Base-by-base conservation (phyloP, 2,888 invertebrate species). In the Drosophila anceps region DNA sequence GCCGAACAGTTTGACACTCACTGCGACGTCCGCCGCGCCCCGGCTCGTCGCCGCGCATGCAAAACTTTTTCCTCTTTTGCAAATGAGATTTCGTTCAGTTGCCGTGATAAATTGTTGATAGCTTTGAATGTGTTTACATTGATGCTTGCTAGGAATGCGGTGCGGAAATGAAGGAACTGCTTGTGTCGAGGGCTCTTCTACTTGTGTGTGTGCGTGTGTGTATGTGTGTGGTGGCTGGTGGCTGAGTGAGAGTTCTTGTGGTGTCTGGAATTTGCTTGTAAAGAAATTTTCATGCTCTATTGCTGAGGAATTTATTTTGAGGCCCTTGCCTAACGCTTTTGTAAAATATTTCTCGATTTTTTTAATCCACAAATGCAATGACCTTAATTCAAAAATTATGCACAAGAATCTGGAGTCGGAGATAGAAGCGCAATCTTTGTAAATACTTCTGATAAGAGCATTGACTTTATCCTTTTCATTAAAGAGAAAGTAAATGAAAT, bases 41-140 rank as follows among this genome's bases (percentile, higher is more conserved):
- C 43, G 8, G 12, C n/a, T n/a, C 6, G 7, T n/a, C 41, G 31
- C 35, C 31, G 24, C 51, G 63, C 37, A 46, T 15, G 33, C 50
- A 69, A 71, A 84, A 80, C 58, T 80, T 83, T 82, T 78, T 67
- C 43, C 59, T 63, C 51, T 79, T 79, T 84, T 73, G 84, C 82
- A 86, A 85, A 84, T 85, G 81, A 84, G 87, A 85, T 85, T 85
- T 85, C 71, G 71, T 78, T 88, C 83, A 79, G 70, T 82, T 82
- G 76, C 82, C 75, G 84, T 88, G 88, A 88, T 87, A 87, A 88
- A 87, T 87, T 82, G 88, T 88, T 87, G 88, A 87, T 87, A 79
- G 86, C 78, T 70, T 69, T 81, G 83, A 77, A 81, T 87, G 81
- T 81, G 77, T 83, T 79, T 77, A 76, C 88, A 84, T 77, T 81